phyloP scores from a whole-genome alignment of 1,140 invertebrate species.

The Prorops nasuta region DNA sequence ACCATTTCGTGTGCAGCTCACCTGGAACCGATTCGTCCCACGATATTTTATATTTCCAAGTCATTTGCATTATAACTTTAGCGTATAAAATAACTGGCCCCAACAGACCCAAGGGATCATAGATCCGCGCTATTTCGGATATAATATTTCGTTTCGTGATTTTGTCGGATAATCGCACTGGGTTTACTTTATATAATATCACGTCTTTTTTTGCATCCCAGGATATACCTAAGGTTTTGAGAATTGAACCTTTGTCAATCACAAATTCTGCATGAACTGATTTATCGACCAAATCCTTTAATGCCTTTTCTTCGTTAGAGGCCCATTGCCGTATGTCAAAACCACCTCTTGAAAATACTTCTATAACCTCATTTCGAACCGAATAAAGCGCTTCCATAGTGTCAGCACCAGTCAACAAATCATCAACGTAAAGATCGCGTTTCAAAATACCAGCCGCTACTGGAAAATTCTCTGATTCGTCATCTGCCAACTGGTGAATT shows the following conservation, averaged over 20 bases:
- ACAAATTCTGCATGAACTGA: background rate
- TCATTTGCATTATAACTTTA: too few species aligned
- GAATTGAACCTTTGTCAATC: background rate
- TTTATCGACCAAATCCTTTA: background rate
- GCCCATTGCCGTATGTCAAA: slow-evolving; percentile 37
- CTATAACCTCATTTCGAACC: slow-evolving; percentile 18
- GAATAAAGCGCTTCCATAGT: too few species aligned
- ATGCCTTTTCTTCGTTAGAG: slow-evolving; percentile 13
- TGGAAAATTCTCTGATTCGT: too few species aligned
- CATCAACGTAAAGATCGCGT: too few species aligned
- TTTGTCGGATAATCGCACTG: background rate
- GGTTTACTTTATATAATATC: background rate
- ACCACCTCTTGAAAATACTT: slow-evolving; percentile 24
- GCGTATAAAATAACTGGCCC: too few species aligned
- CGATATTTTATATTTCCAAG: too few species aligned
- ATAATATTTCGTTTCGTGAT: slow-evolving; percentile 9
- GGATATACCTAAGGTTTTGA: slow-evolving; percentile 9
- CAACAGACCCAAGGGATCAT: too few species aligned
- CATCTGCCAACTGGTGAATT: too few species aligned
- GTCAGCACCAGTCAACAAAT: slow-evolving; percentile 42
- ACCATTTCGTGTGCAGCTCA: background rate
- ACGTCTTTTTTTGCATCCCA: background rate
- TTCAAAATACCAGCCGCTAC: too few species aligned
- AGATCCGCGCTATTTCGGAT: slow-evolving; percentile 5
- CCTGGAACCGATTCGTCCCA: too few species aligned